Conservation (phyloP, 1,140 invertebrate species). For the Lamellibrachia luymesi region DNA sequence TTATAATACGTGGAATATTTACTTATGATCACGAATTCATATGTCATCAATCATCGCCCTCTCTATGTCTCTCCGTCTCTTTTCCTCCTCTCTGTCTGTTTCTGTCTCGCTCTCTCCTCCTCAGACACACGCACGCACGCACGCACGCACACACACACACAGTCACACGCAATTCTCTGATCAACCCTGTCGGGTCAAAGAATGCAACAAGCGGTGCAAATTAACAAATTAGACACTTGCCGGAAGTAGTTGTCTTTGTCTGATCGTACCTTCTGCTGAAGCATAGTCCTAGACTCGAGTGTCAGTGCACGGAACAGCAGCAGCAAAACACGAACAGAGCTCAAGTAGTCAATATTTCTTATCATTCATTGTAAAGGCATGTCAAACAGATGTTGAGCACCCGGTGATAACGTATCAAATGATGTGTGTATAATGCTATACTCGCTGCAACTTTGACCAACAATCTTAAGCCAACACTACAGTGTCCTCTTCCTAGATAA, state of each 20-base stretch:
- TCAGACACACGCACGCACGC: not conserved
- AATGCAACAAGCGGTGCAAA: not conserved
- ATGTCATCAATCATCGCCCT: too few species aligned
- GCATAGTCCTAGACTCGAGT: not conserved
- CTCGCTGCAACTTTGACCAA: not conserved
- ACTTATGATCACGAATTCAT: too few species aligned
- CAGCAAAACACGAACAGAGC: not conserved
- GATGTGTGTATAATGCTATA: not conserved
- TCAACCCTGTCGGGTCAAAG: not conserved
- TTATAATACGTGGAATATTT: not conserved
- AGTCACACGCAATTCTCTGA: not conserved
- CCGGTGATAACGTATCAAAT: not conserved
- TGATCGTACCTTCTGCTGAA: not conserved
- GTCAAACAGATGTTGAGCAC: not conserved
- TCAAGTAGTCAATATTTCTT: not conserved
- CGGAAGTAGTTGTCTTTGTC: not conserved
- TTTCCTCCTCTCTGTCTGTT: not conserved
- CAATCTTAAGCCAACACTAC: not conserved
- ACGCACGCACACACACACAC: constrained; percentile 4
- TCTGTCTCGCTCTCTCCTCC: not conserved
- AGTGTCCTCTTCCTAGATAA: too few species aligned
- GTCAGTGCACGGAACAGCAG: not conserved
- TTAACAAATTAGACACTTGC: not conserved
- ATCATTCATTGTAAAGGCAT: not conserved
- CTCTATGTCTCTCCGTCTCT: too few species aligned